These are phyloP conservation scores for Synanthedon vespiformis DNA, from an alignment of 2,888 invertebrate genomes.

Conservation along the genomic window DNA sequence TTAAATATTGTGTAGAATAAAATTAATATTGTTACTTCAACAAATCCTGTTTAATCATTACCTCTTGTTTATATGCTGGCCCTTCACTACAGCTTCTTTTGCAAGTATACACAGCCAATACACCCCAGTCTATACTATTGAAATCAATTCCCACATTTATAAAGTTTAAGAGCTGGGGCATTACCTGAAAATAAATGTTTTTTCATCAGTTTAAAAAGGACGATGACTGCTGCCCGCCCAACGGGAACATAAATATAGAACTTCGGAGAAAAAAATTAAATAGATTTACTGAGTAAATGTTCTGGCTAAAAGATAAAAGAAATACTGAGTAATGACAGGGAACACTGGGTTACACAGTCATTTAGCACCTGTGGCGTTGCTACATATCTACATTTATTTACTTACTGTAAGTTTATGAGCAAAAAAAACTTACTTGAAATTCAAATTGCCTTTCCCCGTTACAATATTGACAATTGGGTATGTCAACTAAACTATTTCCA, in stretches of 20 bases:
- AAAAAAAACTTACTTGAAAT: slow-evolving; percentile 75
- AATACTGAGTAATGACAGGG: no score
- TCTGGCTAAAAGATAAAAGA: no score
- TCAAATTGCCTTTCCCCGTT: slow-evolving; percentile 85
- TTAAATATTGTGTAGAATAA: background rate
- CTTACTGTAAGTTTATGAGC: background rate
- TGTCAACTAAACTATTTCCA: slow-evolving; percentile 40
- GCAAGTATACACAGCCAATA: slow-evolving; percentile 88
- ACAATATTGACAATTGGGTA: slow-evolving; percentile 84
- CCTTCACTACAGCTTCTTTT: slow-evolving; percentile 77
- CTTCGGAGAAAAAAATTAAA: no score
- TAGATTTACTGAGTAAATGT: no score
- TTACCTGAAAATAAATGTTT: slow-evolving; percentile 68
- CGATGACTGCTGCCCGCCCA: no score
- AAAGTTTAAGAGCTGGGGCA: slow-evolving; percentile 83
- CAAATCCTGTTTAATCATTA: slow-evolving; percentile 88
- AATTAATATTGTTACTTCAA: slow-evolving; percentile 24
- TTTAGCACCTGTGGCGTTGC: no score
- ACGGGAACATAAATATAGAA: no score
- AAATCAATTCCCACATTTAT: slow-evolving; percentile 73
- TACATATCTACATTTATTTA: background rate
- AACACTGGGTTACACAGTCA: no score
- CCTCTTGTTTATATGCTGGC: slow-evolving; percentile 80
- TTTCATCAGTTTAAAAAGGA: no score
- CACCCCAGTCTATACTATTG: slow-evolving; percentile 89